Evolutionary conservation across 2,888 invertebrate species (phyloP).

Genomic region (Litoditis marina): DNA sequence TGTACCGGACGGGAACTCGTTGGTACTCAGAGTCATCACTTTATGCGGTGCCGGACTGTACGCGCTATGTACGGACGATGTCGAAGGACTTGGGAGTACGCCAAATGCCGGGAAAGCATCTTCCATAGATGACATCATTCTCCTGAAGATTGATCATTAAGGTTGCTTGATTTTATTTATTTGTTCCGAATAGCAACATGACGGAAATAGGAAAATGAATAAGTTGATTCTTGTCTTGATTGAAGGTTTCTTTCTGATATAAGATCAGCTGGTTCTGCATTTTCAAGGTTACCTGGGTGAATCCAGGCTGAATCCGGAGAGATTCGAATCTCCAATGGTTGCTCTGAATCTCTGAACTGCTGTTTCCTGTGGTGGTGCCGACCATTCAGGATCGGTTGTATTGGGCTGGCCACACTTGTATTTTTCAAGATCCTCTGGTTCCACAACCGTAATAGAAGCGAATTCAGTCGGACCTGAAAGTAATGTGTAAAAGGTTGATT

Average conservation of each 20-base stretch:
- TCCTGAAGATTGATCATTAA: too few relatives aligned
- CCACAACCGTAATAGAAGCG: constrained; percentile 36
- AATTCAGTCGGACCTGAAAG: constrained; percentile 43
- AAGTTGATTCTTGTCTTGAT: too few relatives aligned
- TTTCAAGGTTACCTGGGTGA: constrained; percentile 27
- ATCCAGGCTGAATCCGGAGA: constrained; percentile 30
- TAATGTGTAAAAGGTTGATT: too few relatives aligned
- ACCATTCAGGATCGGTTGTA: constrained; percentile 39
- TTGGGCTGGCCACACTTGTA: constrained; percentile 27
- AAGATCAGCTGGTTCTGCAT: too few relatives aligned
- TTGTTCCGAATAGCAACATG: too few relatives aligned
- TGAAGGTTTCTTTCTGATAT: too few relatives aligned
- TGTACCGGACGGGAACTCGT: constrained; percentile 24
- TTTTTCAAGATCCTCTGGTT: constrained; percentile 27
- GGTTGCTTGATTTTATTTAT: too few relatives aligned
- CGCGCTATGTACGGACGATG: constrained; percentile 38
- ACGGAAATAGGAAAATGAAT: too few relatives aligned
- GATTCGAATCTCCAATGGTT: constrained; percentile 22
- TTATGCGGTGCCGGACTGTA: constrained; percentile 37
- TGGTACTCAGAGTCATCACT: constrained; percentile 15
- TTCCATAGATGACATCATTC: too few relatives aligned
- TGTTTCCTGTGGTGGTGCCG: constrained; percentile 26
- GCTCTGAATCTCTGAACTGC: constrained; percentile 19
- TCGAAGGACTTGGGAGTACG: constrained; percentile 37
- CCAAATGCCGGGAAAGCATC: too few relatives aligned